Conservation (phyloP, 2,113 vertebrate genomes). For the Chaenocephalus aceratus region DNA sequence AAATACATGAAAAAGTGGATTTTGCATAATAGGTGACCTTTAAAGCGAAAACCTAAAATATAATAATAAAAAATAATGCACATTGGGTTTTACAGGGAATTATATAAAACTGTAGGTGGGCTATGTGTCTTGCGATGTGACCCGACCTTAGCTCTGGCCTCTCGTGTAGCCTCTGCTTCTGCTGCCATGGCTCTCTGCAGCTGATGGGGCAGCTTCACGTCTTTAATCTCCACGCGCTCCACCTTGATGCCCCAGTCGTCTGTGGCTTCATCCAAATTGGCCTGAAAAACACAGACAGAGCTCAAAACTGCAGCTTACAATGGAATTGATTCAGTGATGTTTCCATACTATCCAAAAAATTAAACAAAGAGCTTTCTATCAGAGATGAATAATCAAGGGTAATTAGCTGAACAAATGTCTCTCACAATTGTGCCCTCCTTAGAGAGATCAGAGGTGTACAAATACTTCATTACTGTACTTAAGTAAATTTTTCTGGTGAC, state of each 20-base stretch:
- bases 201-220: slow-evolving; percentile 88
- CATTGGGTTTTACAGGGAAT: neutral
- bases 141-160: slow-evolving; percentile 90
- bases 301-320: neutral
- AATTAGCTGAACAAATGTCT: too few relatives aligned
- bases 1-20: too few relatives aligned
- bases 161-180: slow-evolving; percentile 87
- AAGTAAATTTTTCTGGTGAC: too few relatives aligned
- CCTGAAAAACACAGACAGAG: slow-evolving; percentile 65
- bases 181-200: slow-evolving; percentile 92
- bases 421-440: too few relatives aligned
- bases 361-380: neutral
- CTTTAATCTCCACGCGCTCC: slow-evolving; percentile 91
- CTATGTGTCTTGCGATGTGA: neutral
- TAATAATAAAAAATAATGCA: neutral
- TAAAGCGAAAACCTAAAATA: neutral
- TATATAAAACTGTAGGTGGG: neutral
- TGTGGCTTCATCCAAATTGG: slow-evolving; percentile 84
- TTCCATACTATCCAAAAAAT: neutral
- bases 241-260: slow-evolving; percentile 91
- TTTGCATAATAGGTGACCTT: too few relatives aligned
- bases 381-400: too few relatives aligned
- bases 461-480: too few relatives aligned
- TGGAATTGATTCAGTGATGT: neutral
- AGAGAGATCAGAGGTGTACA: too few relatives aligned